A percentile compares a stretch with the other conserved stretches of the same genome.
These are phyloP conservation scores for Phenganax marumi DNA, from an alignment of 92 coral and sea anemone genomes.

Conservation along the genomic window DNA sequence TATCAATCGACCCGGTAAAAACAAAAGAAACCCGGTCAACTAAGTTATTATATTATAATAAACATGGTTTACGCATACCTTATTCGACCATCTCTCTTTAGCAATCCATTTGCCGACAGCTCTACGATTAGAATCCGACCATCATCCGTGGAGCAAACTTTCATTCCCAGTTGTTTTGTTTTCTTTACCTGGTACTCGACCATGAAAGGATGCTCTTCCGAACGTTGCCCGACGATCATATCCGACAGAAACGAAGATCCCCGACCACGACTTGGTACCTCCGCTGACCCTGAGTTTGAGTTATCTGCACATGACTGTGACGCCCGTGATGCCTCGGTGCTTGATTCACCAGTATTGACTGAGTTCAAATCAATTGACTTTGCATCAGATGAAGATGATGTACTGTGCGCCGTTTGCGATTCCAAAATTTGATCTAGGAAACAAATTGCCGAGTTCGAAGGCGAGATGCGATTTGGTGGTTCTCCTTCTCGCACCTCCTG, in stretches of 20 bases:
- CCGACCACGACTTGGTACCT: conserved; percentile 3
- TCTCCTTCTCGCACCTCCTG: background rate
- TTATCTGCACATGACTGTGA: conserved; percentile 10
- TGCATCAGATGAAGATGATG: conserved; percentile 39
- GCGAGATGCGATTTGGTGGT: conserved; percentile 30
- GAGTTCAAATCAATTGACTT: conserved; percentile 18
- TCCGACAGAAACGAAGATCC: conserved; percentile 21
- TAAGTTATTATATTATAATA: no score
- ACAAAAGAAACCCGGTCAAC: no score
- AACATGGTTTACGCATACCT: no score
- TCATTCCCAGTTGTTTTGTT: conserved; percentile 76
- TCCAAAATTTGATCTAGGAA: conserved; percentile 41
- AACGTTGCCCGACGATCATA: conserved; percentile 72
- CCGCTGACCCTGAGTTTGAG: background rate
- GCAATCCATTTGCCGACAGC: conserved; percentile 76
- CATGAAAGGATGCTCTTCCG: conserved; percentile 76
- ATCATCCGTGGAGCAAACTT: conserved; percentile 52
- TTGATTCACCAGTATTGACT: conserved; percentile 4
- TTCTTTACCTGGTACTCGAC: conserved; percentile 76
- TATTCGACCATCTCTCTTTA: conserved; percentile 87
- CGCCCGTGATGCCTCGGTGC: conserved; percentile 10
- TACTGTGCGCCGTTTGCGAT: conserved; percentile 23
- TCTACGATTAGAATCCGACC: conserved; percentile 66
- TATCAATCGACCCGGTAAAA: no score
- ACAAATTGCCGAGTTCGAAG: conserved; percentile 38